phyloP scores from a whole-genome alignment of 64 coral and sea anemone genomes.

The Catalaphyllia jardinei region DNA sequence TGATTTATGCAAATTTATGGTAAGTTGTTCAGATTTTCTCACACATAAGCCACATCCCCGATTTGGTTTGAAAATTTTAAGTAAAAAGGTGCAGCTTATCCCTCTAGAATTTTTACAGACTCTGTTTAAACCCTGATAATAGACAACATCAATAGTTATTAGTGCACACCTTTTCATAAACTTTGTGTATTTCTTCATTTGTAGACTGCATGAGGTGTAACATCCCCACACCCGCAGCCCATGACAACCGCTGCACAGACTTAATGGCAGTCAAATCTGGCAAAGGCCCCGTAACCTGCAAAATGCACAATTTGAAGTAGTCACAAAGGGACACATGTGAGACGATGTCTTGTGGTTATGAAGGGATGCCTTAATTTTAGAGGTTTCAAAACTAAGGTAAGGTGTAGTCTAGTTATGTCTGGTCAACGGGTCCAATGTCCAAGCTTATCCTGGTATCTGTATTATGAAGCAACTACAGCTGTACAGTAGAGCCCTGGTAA shows the following conservation, averaged over 20 bases:
- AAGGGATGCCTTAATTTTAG: not conserved
- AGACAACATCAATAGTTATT: not conserved
- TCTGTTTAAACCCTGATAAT: not conserved
- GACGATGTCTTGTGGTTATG: not conserved
- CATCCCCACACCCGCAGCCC: constrained; percentile 86
- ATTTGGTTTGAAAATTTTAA: too few relatives aligned
- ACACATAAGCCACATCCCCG: too few relatives aligned
- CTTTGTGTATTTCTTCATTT: constrained; percentile 94
- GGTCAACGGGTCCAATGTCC: too few relatives aligned
- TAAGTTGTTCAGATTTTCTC: too few relatives aligned
- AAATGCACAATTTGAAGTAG: not conserved
- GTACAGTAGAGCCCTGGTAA: too few relatives aligned
- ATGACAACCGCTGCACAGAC: constrained; percentile 84
- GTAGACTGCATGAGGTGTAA: constrained; percentile 75
- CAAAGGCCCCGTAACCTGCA: constrained; percentile 65
- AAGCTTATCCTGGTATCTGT: not conserved
- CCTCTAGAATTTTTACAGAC: too few relatives aligned
- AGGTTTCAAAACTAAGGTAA: too few relatives aligned
- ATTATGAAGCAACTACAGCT: not conserved
- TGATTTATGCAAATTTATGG: too few relatives aligned
- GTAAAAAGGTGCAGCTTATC: too few relatives aligned
- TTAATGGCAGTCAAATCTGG: constrained; percentile 91
- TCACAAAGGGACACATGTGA: too few relatives aligned
- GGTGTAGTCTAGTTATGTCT: too few relatives aligned
- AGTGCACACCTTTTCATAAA: constrained; percentile 80